Conservation (phyloP, 2,113 vertebrate genomes). For the Neoarius graeffei region DNA sequence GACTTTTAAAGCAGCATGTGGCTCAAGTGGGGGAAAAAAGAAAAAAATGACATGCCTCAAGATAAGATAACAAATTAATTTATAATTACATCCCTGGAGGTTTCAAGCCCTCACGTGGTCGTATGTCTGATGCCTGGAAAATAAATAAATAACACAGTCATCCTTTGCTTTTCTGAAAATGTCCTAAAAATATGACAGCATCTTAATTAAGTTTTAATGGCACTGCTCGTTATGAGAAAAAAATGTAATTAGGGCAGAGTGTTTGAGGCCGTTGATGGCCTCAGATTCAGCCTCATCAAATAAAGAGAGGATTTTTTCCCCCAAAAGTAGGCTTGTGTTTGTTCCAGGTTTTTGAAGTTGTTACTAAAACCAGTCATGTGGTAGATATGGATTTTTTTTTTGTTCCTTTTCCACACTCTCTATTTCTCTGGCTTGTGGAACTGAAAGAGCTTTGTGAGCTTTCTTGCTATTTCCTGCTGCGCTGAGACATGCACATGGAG, state of each 20-base stretch:
- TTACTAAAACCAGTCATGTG: background rate
- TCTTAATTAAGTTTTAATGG: slow-evolving; percentile 52
- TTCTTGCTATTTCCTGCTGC: slow-evolving; percentile 18
- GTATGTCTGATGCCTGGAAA: background rate
- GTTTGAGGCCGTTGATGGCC: slow-evolving; percentile 21
- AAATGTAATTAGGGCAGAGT: slow-evolving; percentile 34
- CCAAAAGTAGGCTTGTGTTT: slow-evolving; percentile 9
- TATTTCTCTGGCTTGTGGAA: background rate
- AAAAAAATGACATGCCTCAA: background rate
- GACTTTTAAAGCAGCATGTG: background rate
- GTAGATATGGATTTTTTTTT: background rate
- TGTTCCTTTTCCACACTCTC: background rate
- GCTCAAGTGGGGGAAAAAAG: background rate
- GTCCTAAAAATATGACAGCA: slow-evolving; percentile 14
- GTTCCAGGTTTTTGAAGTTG: background rate
- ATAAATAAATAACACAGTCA: background rate
- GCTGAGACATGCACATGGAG: background rate
- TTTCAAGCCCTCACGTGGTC: background rate
- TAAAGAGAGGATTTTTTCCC: background rate
- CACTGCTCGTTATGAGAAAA: slow-evolving; percentile 39
- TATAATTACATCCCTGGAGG: background rate
- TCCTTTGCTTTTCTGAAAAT: background rate
- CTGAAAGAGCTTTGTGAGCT: background rate
- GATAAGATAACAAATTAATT: background rate
- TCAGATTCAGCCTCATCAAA: slow-evolving; percentile 26